Conservation (phyloP, 2,888 invertebrate genomes). For the Coenonympha arcania region DNA sequence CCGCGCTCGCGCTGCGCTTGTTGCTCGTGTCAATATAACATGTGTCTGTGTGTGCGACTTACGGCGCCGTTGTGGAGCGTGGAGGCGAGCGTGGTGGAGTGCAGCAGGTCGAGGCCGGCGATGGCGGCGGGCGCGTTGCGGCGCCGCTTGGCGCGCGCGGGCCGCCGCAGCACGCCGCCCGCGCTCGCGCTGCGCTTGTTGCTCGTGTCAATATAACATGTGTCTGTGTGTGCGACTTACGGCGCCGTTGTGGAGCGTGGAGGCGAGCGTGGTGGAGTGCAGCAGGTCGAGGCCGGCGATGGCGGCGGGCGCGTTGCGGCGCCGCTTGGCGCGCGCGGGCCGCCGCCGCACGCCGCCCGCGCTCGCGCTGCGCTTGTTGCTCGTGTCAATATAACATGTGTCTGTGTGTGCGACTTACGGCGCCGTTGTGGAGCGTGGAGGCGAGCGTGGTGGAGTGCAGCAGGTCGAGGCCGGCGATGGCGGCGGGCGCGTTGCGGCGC, state of each 20-base stretch:
- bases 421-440: slow-evolving; percentile 85
- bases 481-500: slow-evolving; percentile 70
- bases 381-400: too few species aligned
- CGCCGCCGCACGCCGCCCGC: slow-evolving; percentile 61
- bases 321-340: slow-evolving; percentile 55
- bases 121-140: slow-evolving; percentile 77
- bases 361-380: slow-evolving; percentile 64
- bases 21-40: too few species aligned
- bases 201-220: too few species aligned
- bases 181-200: slow-evolving; percentile 67
- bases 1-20: slow-evolving; percentile 67
- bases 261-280: slow-evolving; percentile 90
- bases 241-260: slow-evolving; percentile 83
- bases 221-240: slow-evolving; percentile 50
- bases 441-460: slow-evolving; percentile 91
- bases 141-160: slow-evolving; percentile 56
- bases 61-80: slow-evolving; percentile 82
- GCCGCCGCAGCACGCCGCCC: slow-evolving; percentile 56
- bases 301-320: slow-evolving; percentile 71
- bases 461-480: slow-evolving; percentile 88
- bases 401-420: slow-evolving; percentile 50
- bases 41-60: too few species aligned
- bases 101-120: slow-evolving; percentile 88
- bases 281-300: slow-evolving; percentile 91
- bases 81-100: slow-evolving; percentile 90